A percentile compares a stretch with the other conserved stretches of the same genome.
Conservation (phyloP, 2,113 vertebrate genomes). For the Micromys minutus region DNA sequence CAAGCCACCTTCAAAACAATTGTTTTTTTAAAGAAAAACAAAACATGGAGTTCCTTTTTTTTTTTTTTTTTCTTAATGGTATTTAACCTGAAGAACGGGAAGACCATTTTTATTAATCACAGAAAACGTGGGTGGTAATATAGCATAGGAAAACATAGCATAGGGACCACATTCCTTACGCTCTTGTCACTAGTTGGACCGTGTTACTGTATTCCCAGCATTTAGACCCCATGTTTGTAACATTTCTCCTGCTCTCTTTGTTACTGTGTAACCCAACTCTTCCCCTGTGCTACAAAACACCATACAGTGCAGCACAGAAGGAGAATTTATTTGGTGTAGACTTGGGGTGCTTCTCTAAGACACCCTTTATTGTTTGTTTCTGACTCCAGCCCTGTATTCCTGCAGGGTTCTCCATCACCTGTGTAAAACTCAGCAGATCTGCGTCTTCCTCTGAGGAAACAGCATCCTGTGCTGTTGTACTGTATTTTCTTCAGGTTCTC, state of each 20-base stretch:
- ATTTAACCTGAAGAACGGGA: neutral
- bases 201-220: neutral
- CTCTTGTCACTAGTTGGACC: neutral
- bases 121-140: constrained; percentile 10
- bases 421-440: neutral
- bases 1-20: constrained; percentile 27
- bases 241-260: constrained; percentile 11
- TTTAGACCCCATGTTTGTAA: neutral
- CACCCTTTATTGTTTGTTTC: neutral
- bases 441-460: constrained; percentile 33
- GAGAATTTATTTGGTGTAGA: constrained; percentile 38
- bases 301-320: neutral
- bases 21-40: constrained; percentile 22
- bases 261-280: neutral
- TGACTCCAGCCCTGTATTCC: neutral
- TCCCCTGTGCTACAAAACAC: constrained; percentile 44
- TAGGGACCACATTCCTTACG: neutral
- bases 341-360: neutral
- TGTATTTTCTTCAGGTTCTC: constrained; percentile 34
- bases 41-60: neutral
- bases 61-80: too few species aligned
- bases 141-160: neutral
- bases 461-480: neutral
- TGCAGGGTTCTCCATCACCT: neutral
- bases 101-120: neutral